phyloP scores from a whole-genome alignment of 2,113 vertebrate genomes.

The Lutjanus erythropterus region DNA sequence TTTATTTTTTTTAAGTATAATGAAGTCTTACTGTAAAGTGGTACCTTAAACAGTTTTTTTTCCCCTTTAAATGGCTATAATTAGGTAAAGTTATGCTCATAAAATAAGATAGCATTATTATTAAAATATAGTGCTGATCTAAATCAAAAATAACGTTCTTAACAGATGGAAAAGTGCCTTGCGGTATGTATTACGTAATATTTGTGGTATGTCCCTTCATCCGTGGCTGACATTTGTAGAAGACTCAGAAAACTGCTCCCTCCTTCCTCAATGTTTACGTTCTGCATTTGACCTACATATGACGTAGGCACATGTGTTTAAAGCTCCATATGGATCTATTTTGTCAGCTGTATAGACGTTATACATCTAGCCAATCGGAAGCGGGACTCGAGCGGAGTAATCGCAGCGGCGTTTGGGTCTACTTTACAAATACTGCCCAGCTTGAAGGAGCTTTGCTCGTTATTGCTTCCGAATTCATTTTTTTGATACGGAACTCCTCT shows the following conservation, averaged over 20 bases:
- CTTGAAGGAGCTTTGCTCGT: neutral
- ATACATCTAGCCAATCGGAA: constrained; percentile 16
- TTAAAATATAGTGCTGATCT: neutral
- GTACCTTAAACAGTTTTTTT: too few species aligned
- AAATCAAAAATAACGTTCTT: neutral
- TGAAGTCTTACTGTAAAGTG: too few species aligned
- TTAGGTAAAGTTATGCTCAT: neutral
- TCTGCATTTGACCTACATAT: constrained; percentile 61
- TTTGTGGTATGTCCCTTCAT: neutral
- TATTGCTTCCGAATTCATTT: neutral
- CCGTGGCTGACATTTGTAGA: neutral
- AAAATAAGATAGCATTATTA: neutral
- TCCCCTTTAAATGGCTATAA: too few species aligned
- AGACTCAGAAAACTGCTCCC: neutral
- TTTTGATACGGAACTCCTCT: neutral
- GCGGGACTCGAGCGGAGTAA: neutral
- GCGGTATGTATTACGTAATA: neutral
- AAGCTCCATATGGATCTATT: constrained; percentile 28
- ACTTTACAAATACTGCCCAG: neutral
- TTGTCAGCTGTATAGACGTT: neutral
- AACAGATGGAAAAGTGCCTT: neutral
- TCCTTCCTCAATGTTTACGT: constrained; percentile 61
- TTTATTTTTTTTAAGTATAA: too few species aligned
- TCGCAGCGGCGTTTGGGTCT: neutral
- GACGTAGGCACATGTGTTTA: neutral